These are phyloP conservation scores for Eulemur rubriventer DNA, from an alignment of 2,797 vertebrate genomes.

Conservation along the genomic window DNA sequence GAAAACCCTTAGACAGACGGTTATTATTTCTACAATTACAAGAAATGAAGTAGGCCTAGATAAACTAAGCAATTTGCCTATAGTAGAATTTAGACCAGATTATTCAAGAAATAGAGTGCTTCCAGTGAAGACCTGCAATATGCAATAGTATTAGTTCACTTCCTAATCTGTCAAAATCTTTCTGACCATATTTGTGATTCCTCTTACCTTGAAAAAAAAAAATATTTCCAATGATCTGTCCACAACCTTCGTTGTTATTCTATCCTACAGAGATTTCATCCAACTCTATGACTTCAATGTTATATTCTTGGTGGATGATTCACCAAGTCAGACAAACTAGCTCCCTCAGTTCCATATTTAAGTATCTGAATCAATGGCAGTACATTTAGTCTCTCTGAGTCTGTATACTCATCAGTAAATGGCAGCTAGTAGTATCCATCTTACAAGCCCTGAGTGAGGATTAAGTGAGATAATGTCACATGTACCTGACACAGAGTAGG, in stretches of 20 bases:
- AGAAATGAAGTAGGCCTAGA: neutral
- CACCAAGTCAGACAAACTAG: neutral
- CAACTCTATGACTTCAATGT: neutral
- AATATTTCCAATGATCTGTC: neutral
- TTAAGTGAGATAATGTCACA: neutral
- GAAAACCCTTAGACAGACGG: neutral
- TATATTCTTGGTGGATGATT: slow-evolving; percentile 11
- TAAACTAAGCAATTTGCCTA: slow-evolving; percentile 33
- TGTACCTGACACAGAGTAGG: neutral
- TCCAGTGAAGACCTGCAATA: neutral
- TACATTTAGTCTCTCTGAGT: neutral
- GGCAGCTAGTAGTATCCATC: neutral
- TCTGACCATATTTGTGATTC: neutral
- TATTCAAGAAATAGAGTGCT: neutral
- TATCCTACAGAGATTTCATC: neutral
- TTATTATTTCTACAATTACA: neutral
- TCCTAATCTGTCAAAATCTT: neutral
- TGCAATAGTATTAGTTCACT: neutral
- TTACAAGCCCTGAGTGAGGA: neutral
- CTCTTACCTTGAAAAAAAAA: neutral
- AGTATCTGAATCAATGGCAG: neutral
- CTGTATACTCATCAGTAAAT: neutral
- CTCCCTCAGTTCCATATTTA: neutral
- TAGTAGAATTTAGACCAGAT: neutral
- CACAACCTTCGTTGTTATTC: neutral